Evolutionary conservation across 1,140 invertebrate genomes (phyloP).

Genomic region (Lordiphosa collinella): DNA sequence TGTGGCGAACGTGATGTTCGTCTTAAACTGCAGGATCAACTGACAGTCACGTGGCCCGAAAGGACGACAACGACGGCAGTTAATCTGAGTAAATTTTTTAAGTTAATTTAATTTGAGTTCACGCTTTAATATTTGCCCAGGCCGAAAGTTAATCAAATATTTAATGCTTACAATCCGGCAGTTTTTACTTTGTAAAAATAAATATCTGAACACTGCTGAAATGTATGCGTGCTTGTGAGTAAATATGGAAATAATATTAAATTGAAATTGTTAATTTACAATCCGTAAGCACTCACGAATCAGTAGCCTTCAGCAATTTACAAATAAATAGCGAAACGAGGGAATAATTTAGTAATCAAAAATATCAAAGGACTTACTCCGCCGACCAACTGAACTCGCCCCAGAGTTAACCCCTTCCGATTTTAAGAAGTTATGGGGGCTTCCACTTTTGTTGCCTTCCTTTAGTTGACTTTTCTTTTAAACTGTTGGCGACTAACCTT

Average conservation of each 20-base stretch:
- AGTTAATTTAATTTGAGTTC: slow-evolving; percentile 28
- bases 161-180: slow-evolving; percentile 19
- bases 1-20: slow-evolving; percentile 55
- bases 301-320: slow-evolving; percentile 40
- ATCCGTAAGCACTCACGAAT: slow-evolving; percentile 17
- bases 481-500: slow-evolving; percentile 49
- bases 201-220: slow-evolving; percentile 27
- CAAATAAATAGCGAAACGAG: slow-evolving; percentile 23
- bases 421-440: too few relatives aligned
- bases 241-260: slow-evolving; percentile 41
- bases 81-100: slow-evolving; percentile 34
- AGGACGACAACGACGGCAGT: slow-evolving; percentile 5
- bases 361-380: too few relatives aligned
- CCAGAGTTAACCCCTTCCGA: too few relatives aligned
- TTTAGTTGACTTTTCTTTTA: slow-evolving; percentile 28
- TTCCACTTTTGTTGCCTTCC: too few relatives aligned
- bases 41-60: slow-evolving; percentile 42
- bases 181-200: slow-evolving; percentile 34
- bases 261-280: slow-evolving; percentile 59
- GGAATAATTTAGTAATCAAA: too few relatives aligned
- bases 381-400: too few relatives aligned
- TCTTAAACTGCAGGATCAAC: slow-evolving; percentile 51
- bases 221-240: slow-evolving; percentile 11
- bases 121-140: neutral
- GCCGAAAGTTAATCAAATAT: slow-evolving; percentile 28